phyloP scores from a whole-genome alignment of 37 sponge, comb jelly and placozoan species.

The Aplysina aerophoba region DNA sequence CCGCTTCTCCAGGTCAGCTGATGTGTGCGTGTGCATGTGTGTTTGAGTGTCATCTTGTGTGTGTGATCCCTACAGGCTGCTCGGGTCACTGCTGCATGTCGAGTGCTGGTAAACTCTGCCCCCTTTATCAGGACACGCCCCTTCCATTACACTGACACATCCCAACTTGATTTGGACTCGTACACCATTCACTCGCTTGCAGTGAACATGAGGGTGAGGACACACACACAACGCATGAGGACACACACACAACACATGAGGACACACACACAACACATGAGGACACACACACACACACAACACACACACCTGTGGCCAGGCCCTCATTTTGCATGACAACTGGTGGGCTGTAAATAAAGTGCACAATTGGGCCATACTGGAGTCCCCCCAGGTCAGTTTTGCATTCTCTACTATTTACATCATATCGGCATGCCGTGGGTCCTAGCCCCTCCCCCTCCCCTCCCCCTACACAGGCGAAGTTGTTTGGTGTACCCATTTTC shows the following conservation, averaged over 20 bases:
- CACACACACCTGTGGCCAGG: no score
- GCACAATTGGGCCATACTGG: no score
- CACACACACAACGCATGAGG: no score
- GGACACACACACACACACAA: no score
- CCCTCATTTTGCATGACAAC: no score
- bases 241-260: no score
- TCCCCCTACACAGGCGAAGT: constrained; percentile 50
- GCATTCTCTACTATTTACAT: no score
- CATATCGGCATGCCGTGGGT: no score
- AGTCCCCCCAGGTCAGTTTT: no score
- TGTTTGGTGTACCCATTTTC: constrained; percentile 80
- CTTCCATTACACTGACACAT: constrained; percentile 48
- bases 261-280: no score
- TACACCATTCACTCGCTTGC: constrained; percentile 8
- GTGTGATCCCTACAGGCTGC: constrained; percentile 55
- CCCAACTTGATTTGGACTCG: constrained; percentile 73
- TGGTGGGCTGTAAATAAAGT: no score
- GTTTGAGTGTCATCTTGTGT: constrained; percentile 4
- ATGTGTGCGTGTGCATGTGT: constrained; percentile 27
- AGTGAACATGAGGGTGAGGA: constrained; percentile 14
- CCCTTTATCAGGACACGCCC: constrained; percentile 60
- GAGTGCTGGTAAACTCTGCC: constrained; percentile 44
- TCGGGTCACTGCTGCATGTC: constrained; percentile 63
- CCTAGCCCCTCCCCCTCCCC: not conserved
- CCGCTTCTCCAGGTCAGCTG: no score